Base-by-base conservation (phyloP, 2,888 invertebrate species). In the Temnothorax unifasciatus region DNA sequence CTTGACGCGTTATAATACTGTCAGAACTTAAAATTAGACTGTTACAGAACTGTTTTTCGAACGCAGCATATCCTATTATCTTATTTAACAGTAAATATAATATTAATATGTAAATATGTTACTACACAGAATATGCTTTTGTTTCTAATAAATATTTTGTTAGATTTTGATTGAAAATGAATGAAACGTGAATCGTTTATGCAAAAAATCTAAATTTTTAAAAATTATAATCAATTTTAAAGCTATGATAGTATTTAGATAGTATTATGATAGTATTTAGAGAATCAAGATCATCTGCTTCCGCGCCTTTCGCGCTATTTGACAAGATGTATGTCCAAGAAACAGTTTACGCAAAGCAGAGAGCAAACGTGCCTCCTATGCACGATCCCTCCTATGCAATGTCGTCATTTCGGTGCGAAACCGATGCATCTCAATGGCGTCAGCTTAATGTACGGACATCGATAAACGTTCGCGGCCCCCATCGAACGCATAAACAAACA, bases 401-500 rank as follows among this genome's bases (percentile, higher is more conserved):
- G 85, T 82, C 81, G 84, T 85, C 85, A 47, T 82, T 41, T 25
- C 73, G 57, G 63, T 76, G 69, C 82, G 75, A 85, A 84, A 59
- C 86, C 64, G 87, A 47, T 86, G 88, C 92, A 90, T 91, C 89
- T 92, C 93, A 89, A 93, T 93, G 92, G 86, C 90, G 90, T 89
- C 86, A 90, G 92, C 90, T 87, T 93, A 93, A 93, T 92, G 92
- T 77, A 91, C 82, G 89, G 85, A 85, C 94, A 94, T 94, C 94
- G 94, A 93, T 94, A 94, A 94, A 94, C 92, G 94, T 94, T 94
- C 91, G 87, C 83, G 90, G 84, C 86, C 92, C 88, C 91, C 88
- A 90, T 92, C 92, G 89, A 92, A 92, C 92, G 91, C 93, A 93
- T 94, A 93, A 93, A 94, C 93, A 92, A 94, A 93, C 94, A 94